These are phyloP conservation scores for Nebria salina DNA, from an alignment of 2,888 invertebrate species.

Conservation along the genomic window DNA sequence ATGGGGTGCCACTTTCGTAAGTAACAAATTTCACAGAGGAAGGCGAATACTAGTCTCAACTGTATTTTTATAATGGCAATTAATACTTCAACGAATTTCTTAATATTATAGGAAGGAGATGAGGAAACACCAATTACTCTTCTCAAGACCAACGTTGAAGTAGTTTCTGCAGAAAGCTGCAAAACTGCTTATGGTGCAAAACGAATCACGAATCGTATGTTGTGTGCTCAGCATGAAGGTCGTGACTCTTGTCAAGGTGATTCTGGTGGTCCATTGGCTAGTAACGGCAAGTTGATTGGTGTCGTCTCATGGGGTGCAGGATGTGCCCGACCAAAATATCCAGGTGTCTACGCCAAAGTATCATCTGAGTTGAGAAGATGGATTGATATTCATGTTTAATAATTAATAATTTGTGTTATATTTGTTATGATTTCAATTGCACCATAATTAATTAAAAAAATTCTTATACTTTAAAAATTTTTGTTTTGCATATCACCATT, in stretches of 20 bases:
- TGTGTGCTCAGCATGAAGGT: conserved; percentile 20
- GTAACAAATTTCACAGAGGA: neutral
- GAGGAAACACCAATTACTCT: neutral
- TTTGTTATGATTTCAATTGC: neutral
- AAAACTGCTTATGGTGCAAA: conserved; percentile 1
- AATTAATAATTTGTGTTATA: no score
- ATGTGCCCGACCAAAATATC: conserved; percentile 20
- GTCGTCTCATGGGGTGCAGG: conserved; percentile 23
- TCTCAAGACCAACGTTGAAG: neutral
- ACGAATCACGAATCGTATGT: conserved; percentile 22
- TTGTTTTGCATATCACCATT: no score
- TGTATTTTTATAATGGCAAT: neutral
- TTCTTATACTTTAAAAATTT: neutral
- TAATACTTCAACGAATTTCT: no score
- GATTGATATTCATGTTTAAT: conserved; percentile 9
- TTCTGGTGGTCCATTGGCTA: conserved; percentile 20
- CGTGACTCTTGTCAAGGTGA: conserved; percentile 36
- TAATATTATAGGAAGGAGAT: conserved; percentile 11
- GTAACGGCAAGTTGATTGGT: conserved; percentile 8
- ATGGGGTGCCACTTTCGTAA: conserved; percentile 21
- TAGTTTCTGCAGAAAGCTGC: neutral
- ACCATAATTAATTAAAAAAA: neutral
- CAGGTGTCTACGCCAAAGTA: conserved; percentile 38
- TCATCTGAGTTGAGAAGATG: conserved; percentile 20
- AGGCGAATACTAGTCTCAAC: neutral